These are phyloP conservation scores for Galagoides demidoff DNA, from an alignment of 2,797 vertebrate genomes.

Conservation along the genomic window DNA sequence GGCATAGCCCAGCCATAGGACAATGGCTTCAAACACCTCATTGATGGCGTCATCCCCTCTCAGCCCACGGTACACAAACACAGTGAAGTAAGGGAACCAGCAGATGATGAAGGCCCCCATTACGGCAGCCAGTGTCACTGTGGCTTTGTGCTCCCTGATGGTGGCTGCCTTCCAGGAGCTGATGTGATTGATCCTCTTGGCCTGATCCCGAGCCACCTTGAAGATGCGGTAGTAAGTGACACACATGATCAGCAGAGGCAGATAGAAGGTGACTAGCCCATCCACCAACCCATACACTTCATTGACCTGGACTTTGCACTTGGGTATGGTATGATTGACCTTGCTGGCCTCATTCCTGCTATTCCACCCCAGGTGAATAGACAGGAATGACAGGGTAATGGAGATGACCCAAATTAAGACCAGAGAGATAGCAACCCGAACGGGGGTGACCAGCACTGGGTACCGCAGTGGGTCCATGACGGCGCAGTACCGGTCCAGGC, in stretches of 20 bases:
- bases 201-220: conserved; percentile 94
- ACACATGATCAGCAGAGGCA: conserved; percentile 95
- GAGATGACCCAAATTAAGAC: conserved; percentile 92
- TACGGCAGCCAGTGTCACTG: conserved; percentile 92
- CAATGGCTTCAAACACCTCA: conserved; percentile 87
- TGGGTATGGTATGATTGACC: conserved; percentile 84
- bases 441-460: conserved; percentile 89
- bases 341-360: conserved; percentile 86
- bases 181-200: conserved; percentile 91
- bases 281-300: conserved; percentile 92
- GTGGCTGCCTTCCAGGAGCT: conserved; percentile 84
- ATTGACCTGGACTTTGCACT: conserved; percentile 93
- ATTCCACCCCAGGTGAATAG: conserved; percentile 97
- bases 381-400: conserved; percentile 92
- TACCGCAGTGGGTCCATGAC: conserved; percentile 94
- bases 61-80: conserved; percentile 91
- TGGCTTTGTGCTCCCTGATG: conserved; percentile 95
- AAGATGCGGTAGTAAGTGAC: conserved; percentile 95
- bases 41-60: conserved; percentile 82
- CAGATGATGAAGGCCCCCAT: conserved; percentile 95
- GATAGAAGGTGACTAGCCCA: conserved; percentile 91
- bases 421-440: conserved; percentile 89
- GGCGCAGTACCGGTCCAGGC: conserved; percentile 94
- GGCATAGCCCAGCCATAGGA: conserved; percentile 95
- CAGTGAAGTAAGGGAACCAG: conserved; percentile 97